phyloP scores from a whole-genome alignment of 2,113 vertebrate species.

The Dasyornis broadbenti region DNA sequence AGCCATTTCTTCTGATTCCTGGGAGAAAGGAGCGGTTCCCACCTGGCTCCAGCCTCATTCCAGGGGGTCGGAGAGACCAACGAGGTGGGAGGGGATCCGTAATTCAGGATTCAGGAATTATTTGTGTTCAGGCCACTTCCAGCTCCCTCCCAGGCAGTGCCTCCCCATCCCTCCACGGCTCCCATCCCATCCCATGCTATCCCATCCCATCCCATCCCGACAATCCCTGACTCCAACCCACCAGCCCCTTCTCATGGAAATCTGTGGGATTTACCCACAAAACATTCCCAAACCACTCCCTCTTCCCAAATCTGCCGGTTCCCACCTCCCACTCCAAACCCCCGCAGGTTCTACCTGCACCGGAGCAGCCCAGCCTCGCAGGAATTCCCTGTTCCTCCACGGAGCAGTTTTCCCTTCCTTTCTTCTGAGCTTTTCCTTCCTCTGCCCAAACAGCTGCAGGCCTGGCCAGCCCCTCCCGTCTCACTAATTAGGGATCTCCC shows the following conservation, averaged over 20 bases:
- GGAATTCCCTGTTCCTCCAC: not conserved
- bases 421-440: not conserved
- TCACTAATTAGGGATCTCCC: not conserved
- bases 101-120: not conserved
- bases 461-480: not conserved
- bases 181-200: no score
- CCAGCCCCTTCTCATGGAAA: not conserved
- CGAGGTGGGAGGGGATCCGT: not conserved
- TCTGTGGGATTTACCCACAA: not conserved
- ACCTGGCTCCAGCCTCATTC: not conserved
- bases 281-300: accelerated
- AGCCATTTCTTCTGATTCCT: not conserved
- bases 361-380: accelerated
- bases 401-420: not conserved
- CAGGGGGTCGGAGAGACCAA: not conserved
- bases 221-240: not conserved
- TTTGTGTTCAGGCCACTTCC: not conserved
- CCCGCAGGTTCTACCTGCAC: not conserved
- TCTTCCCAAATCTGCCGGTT: not conserved
- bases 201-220: not conserved
- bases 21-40: not conserved
- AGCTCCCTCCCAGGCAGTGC: not conserved
- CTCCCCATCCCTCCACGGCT: no score
- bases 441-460: not conserved
- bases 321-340: not conserved